These are phyloP conservation scores for Cepaea nemoralis DNA, from an alignment of 1,140 invertebrate species.

Conservation along the genomic window DNA sequence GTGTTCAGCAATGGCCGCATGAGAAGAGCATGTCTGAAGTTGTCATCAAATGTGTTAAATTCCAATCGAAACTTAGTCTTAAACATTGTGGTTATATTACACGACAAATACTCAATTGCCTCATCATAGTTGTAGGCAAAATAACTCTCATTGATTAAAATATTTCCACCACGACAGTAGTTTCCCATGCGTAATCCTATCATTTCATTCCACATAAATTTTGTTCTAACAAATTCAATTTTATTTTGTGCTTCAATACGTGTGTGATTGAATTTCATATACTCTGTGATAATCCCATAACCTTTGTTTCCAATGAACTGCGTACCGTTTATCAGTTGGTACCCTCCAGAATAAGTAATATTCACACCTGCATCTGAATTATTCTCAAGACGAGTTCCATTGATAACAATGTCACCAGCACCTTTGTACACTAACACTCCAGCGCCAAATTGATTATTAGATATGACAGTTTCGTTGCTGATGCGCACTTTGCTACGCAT, in stretches of 20 bases:
- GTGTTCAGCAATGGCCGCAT: slow-evolving; percentile 69
- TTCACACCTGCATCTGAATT: slow-evolving; percentile 75
- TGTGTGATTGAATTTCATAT: slow-evolving; percentile 59
- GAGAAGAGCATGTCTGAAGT: slow-evolving; percentile 65
- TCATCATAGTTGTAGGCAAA: slow-evolving; percentile 65
- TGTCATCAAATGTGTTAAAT: slow-evolving; percentile 66
- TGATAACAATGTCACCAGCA: slow-evolving; percentile 67
- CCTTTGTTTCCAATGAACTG: slow-evolving; percentile 75
- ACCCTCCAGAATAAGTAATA: slow-evolving; percentile 91
- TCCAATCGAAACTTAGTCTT: slow-evolving; percentile 67
- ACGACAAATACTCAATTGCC: slow-evolving; percentile 68
- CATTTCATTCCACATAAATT: slow-evolving; percentile 64
- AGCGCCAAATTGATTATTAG: slow-evolving; percentile 67
- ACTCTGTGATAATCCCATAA: slow-evolving; percentile 66
- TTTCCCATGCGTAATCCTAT: slow-evolving; percentile 68
- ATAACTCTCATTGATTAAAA: slow-evolving; percentile 65
- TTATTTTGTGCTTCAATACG: slow-evolving; percentile 57
- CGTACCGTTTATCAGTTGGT: slow-evolving; percentile 87
- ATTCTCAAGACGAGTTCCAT: slow-evolving; percentile 60
- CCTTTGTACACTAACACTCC: slow-evolving; percentile 68
- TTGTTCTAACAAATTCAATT: slow-evolving; percentile 60
- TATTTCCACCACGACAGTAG: slow-evolving; percentile 63
- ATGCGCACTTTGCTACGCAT: slow-evolving; percentile 65
- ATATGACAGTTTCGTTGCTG: slow-evolving; percentile 60
- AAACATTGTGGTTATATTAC: slow-evolving; percentile 57